Percentiles rank a stretch among this genome's conserved stretches.
Conservation (phyloP, 2,797 vertebrate species). For the Gymnothorax javanicus region DNA sequence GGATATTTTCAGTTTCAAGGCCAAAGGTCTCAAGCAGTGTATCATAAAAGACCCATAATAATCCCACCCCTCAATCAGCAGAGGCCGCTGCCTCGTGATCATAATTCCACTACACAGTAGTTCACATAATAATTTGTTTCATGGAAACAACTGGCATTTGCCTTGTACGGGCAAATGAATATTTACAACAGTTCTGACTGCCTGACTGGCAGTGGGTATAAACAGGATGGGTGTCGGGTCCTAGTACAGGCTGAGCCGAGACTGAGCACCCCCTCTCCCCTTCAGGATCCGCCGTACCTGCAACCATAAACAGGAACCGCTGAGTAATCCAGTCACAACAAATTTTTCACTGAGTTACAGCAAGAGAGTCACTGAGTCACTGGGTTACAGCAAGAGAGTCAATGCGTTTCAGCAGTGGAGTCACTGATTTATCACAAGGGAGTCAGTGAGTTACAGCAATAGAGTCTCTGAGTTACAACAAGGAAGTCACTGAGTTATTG, state of each 20-base stretch:
- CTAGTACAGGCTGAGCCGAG: not conserved
- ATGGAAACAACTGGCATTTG: constrained; percentile 22
- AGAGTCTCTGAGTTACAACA: not conserved
- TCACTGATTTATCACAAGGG: not conserved
- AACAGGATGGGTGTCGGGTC: not conserved
- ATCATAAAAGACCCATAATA: not conserved
- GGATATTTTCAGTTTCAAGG: not conserved
- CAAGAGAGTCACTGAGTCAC: not conserved
- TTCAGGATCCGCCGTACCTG: constrained; percentile 27
- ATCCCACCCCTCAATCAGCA: not conserved
- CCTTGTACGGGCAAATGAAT: not conserved
- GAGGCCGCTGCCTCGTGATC: not conserved
- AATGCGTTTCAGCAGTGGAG: not conserved
- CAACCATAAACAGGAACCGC: not conserved
- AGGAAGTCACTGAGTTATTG: not conserved
- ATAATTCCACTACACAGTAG: constrained; percentile 13
- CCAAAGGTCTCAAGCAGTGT: not conserved
- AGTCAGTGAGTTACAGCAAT: not conserved
- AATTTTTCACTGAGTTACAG: not conserved
- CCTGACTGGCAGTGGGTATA: constrained; percentile 22
- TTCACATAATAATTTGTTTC: not conserved
- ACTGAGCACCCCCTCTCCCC: not conserved
- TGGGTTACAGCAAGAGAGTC: not conserved
- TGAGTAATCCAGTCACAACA: not conserved
- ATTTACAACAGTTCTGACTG: constrained; percentile 15